phyloP scores from a whole-genome alignment of 2,888 invertebrate species.

The Drosophila hawaiiensis region DNA sequence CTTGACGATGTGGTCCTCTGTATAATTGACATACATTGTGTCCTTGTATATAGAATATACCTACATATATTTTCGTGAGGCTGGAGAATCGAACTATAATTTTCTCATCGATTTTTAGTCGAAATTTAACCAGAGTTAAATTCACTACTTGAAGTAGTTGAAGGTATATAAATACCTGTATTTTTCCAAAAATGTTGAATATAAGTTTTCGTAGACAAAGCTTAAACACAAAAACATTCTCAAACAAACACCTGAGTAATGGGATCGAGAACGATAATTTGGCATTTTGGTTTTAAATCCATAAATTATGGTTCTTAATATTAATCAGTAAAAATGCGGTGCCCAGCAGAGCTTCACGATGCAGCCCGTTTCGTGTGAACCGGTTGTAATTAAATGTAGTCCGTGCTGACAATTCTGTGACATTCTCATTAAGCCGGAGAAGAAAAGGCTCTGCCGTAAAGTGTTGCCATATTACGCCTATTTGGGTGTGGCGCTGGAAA shows the following conservation, averaged over 20 bases:
- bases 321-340: background rate
- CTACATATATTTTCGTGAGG: background rate
- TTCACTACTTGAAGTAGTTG: background rate
- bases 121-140: background rate
- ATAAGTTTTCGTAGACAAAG: background rate
- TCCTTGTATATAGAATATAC: background rate
- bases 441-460: slow-evolving; percentile 5
- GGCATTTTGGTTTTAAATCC: background rate
- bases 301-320: background rate
- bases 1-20: background rate
- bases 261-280: background rate
- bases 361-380: background rate
- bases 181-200: background rate
- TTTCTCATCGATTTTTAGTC: background rate
- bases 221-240: background rate
- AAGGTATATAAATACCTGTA: background rate
- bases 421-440: slow-evolving; percentile 33
- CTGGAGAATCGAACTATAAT: background rate
- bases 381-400: slow-evolving; percentile 1
- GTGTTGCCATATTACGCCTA: slow-evolving; percentile 26
- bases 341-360: background rate
- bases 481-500: slow-evolving; percentile 22
- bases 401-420: background rate
- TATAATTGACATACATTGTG: background rate
- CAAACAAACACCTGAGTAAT: background rate